Evolutionary conservation across 1,140 invertebrate species (phyloP), one percentile per base, ranked within the genome.

Genomic region (Orchesella cincta): DNA sequence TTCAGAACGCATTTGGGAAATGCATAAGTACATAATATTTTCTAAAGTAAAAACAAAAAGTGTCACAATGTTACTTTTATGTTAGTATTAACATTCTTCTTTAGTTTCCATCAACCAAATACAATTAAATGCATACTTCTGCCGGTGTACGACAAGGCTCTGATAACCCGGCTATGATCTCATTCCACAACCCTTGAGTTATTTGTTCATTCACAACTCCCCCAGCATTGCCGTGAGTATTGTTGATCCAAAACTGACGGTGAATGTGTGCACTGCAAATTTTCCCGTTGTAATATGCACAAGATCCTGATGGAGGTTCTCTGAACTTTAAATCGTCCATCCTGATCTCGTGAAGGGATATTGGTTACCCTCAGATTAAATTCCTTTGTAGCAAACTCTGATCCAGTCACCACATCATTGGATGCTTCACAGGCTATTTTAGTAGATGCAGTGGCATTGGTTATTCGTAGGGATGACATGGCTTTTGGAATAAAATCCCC

Each of bases 21-120:
- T 18, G 94, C 94, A 87, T 95, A 96, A 70, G 92, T 89, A 86
- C 96, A 98, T 18, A 98, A 86, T 83, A 97, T 88, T 89, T 92
- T 93, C 90, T 92, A 80, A 39, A 52, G 62, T 54, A 23, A 57
- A 29, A 52, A 74, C 31, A 35, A 29, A 3, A 75, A 39, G 12
- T 33, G n/a, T n/a, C n/a, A n/a, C n/a, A n/a, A n/a, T n/a, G n/a
- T n/a, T n/a, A n/a, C n/a, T n/a, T n/a, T n/a, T n/a, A n/a, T n/a
- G n/a, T n/a, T n/a, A n/a, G n/a, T n/a, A n/a, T n/a, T n/a, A n/a
- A n/a, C n/a, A n/a, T n/a, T n/a, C n/a, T n/a, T n/a, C n/a, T n/a
- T n/a, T n/a, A n/a, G n/a, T n/a, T n/a, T n/a, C n/a, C n/a, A n/a
- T n/a, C n/a, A n/a, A n/a, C n/a, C n/a, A n/a, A n/a, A n/a, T n/a